Conservation (phyloP, 2,113 vertebrate genomes). For the Crotalus tigris region DNA sequence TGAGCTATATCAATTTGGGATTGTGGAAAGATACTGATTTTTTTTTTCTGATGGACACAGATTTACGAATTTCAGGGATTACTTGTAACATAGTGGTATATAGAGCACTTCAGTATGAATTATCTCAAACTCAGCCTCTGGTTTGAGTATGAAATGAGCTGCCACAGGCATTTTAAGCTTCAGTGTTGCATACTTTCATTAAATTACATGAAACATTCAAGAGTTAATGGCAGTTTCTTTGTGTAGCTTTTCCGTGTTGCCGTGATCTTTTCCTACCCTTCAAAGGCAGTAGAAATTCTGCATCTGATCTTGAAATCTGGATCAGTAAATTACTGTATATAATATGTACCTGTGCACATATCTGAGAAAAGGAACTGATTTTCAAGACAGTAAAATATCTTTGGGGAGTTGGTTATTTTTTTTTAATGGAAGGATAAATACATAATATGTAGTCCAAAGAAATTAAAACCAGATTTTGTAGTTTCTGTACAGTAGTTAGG, state of each 20-base stretch:
- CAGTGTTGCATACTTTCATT: not conserved
- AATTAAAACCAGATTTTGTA: not conserved
- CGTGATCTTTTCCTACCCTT: not conserved
- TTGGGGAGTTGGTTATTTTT: not conserved
- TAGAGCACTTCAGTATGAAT: not conserved
- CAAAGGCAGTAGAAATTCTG: not conserved
- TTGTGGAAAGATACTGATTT: not conserved
- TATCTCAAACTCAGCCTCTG: not conserved
- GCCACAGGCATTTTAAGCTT: not conserved
- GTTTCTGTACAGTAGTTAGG: not conserved
- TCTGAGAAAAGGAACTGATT: not conserved
- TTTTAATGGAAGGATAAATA: not conserved
- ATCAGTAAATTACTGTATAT: not conserved
- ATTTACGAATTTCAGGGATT: not conserved
- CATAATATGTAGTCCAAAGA: not conserved
- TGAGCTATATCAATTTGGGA: not conserved
- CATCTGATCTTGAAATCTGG: not conserved
- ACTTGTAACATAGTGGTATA: not conserved
- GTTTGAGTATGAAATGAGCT: not conserved
- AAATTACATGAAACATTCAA: not conserved
- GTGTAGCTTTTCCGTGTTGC: not conserved
- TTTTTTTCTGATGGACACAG: fast-evolving
- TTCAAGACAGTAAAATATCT: not conserved
- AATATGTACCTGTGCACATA: not conserved
- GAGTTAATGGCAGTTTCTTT: not conserved